Base-by-base conservation (phyloP, 2,113 vertebrate genomes). In the Podocnemis expansa region DNA sequence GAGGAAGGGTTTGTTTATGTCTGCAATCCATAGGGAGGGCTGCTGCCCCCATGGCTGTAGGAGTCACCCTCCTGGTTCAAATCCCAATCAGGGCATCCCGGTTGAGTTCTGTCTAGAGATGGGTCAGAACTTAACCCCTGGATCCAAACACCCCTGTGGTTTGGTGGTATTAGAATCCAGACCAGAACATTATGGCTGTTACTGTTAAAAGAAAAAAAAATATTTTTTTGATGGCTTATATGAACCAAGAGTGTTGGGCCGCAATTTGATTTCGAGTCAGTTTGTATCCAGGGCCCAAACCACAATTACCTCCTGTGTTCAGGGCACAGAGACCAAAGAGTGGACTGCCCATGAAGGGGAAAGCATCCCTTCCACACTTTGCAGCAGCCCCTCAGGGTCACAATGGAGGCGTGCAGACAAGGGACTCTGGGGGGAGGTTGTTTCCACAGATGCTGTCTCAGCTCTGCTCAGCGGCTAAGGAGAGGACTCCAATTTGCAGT, bases 381-480 rank as follows among this genome's bases (percentile, higher is more conserved):
- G 54, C 73, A 91, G 93, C 87, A 78, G 0, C 67, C 89, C n/a
- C 83, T 93, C 87, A 97, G 96, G 95, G 96, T 95, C 95, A 85
- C 91, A 47, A 91, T 94, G 34, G 92, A 91, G 92, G 89, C 85
- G 10, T 1, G 38, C 92, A 96, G 97, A 94, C 94, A 94, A 93
- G 73, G 89, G 2, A 86, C 81, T 27, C 25, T 25, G 58, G 85
- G 93, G 95, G 93, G 93, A 96, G 92, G 92, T 91, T 93, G 92
- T 0, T 70, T 16, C 86, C 93, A 94, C 94, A 96, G 97, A 95
- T 94, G 97, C 97, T 97, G 94, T 29, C 96, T 97, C 94, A 91
- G 95, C 97, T 87, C 95, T 90, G 89, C 76, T 56, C 87, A 9
- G 80, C 29, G 93, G 87, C 21, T 2, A 6, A 88, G 93, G 84